Evolutionary conservation across 2,888 invertebrate species (phyloP), one percentile per base, ranked within the genome.

Genomic region (Athripsodes cinereus): DNA sequence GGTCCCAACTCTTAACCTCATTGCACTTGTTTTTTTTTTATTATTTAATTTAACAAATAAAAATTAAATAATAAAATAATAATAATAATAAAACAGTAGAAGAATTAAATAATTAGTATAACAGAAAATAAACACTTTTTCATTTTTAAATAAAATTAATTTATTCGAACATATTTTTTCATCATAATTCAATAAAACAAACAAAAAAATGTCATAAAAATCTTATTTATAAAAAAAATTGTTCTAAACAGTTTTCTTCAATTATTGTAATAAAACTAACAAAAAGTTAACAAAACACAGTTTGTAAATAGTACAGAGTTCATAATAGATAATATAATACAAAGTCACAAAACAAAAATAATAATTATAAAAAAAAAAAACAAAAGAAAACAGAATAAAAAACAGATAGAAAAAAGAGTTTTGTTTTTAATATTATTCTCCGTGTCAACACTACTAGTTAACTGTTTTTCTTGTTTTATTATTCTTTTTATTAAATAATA

Each of bases 101-200:
- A 59, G 10, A 19, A 55, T 31, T 54, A 40, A 59, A 56, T 44
- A 55, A 26, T 52, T 55, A 61, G 46, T 57, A 61, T 56, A 63
- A 61, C 60, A 60, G 61, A 63, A 63, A 63, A 63, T 61, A 59
- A 61, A 58, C 63, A 61, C 63, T 61, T 55, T 58, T 55, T 52
- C 44, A 56, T 52, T 52, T 35, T 26, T 22, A 50, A 22, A 52
- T 53, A 62, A 55, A 52, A 55, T 60, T 49, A 56, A 60, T 61
- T 62, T 61, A 63, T 63, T 63, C 59, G 60, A 63, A 58, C 13
- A 40, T 40, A n/a, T n/a, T n/a, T 40, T 40, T 13, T 58, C 57
- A 59, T 55, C 59, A 62, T n/a, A n/a, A n/a, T 47, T 59, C 57
- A 57, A 59, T 55, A 57, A 57, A 59, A 59, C 50, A 59, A 57